phyloP scores from a whole-genome alignment of 1,140 invertebrate species.

The Saccostrea glomerata region DNA sequence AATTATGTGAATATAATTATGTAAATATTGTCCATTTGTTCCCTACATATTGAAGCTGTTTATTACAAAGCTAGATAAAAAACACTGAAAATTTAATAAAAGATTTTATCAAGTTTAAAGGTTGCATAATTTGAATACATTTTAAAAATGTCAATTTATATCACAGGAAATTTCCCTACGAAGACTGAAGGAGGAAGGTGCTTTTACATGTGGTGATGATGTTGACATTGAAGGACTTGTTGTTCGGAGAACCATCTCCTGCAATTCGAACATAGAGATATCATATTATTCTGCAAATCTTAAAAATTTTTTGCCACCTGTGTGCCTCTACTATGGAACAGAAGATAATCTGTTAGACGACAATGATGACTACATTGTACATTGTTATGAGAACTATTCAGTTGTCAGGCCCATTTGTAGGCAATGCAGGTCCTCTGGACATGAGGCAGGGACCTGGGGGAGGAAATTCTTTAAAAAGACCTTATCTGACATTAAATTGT shows the following conservation, averaged over 20 bases:
- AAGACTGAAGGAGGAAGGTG: background rate
- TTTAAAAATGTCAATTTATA: background rate
- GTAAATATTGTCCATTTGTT: no score
- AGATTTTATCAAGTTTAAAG: no score
- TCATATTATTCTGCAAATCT: constrained; percentile 23
- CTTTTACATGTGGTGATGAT: constrained; percentile 4
- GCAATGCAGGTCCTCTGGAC: background rate
- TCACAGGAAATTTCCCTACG: background rate
- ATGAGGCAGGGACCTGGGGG: constrained; percentile 20
- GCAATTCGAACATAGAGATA: constrained; percentile 13
- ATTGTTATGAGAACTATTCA: background rate
- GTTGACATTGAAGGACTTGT: background rate
- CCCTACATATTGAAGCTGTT: no score
- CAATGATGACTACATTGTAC: background rate
- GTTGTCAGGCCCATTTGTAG: constrained; percentile 21
- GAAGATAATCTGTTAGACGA: constrained; percentile 32
- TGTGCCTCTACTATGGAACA: constrained; percentile 16
- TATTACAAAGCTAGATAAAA: no score
- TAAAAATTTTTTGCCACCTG: background rate
- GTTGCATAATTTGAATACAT: no score
- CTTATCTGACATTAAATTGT: background rate
- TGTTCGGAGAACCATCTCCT: background rate
- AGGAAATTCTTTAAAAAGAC: constrained; percentile 40
- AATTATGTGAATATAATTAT: no score
- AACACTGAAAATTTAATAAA: no score